phyloP scores from a whole-genome alignment of 1,140 invertebrate genomes.

The Sycophaga agraensis region DNA sequence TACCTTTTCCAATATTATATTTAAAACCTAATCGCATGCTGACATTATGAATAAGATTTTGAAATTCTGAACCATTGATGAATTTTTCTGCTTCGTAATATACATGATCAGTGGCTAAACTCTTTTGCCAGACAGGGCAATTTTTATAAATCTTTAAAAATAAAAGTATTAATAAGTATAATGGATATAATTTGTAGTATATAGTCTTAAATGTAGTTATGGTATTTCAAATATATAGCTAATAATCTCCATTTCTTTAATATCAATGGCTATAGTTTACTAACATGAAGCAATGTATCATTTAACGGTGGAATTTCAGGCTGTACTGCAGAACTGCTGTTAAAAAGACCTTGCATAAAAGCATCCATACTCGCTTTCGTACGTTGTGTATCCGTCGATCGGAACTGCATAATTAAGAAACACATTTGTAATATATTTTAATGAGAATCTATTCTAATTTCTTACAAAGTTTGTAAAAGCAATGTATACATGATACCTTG shows the following conservation, averaged over 20 bases:
- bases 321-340: slow-evolving; percentile 33
- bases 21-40: slow-evolving; percentile 52
- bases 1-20: slow-evolving; percentile 36
- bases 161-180: neutral
- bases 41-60: slow-evolving; percentile 49
- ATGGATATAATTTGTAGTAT: no score
- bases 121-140: slow-evolving; percentile 38
- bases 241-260: no score
- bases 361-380: slow-evolving; percentile 42
- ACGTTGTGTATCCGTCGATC: slow-evolving; percentile 39
- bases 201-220: no score
- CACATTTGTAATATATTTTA: neutral
- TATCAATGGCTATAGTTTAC: slow-evolving; percentile 1
- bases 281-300: slow-evolving; percentile 46
- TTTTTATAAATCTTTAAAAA: slow-evolving; percentile 40
- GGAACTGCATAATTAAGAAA: slow-evolving; percentile 42
- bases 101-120: slow-evolving; percentile 14
- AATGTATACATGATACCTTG: slow-evolving; percentile 30
- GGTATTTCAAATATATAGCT: no score
- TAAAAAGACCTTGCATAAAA: slow-evolving; percentile 51
- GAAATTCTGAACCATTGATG: slow-evolving; percentile 45
- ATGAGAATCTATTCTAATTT: neutral
- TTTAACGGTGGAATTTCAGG: slow-evolving; percentile 30
- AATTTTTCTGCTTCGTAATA: slow-evolving; percentile 50
- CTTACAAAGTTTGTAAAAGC: neutral